Conservation (phyloP, 2,113 vertebrate species). For the Mugil cephalus region DNA sequence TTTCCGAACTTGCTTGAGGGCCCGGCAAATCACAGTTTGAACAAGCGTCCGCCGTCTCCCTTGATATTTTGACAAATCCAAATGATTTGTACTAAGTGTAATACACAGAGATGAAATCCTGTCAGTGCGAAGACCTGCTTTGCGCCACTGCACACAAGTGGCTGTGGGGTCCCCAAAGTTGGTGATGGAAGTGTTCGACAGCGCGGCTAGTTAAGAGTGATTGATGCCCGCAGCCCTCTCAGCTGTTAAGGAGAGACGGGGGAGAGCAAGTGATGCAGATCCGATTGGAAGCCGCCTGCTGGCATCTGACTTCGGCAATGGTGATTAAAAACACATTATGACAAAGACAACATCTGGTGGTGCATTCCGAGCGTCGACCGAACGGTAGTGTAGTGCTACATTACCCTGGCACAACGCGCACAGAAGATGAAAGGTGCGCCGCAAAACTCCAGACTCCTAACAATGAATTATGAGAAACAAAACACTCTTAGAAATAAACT, state of each 20-base stretch:
- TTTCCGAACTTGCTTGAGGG: background rate
- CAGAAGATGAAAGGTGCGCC: conserved; percentile 61
- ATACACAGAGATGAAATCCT: conserved; percentile 1
- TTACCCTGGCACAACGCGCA: conserved; percentile 50
- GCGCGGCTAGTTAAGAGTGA: conserved; percentile 74
- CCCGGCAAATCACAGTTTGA: too few relatives aligned
- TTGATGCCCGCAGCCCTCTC: conserved; percentile 70
- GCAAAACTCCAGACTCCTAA: conserved; percentile 40
- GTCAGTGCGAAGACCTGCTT: background rate
- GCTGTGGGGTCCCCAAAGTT: conserved; percentile 31
- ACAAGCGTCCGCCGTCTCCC: background rate
- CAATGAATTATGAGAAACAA: conserved; percentile 26
- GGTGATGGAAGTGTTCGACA: conserved; percentile 36
- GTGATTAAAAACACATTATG: conserved; percentile 87
- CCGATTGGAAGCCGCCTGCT: conserved; percentile 72
- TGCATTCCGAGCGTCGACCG: conserved; percentile 57
- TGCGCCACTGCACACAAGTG: conserved; percentile 8
- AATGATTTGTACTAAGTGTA: background rate
- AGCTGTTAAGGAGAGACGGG: conserved; percentile 72
- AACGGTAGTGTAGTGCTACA: conserved; percentile 55
- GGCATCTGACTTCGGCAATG: conserved; percentile 78
- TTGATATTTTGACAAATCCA: background rate
- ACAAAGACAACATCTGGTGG: conserved; percentile 84
- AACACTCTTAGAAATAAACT: conserved; percentile 36
- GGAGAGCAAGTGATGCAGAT: conserved; percentile 67